Evolutionary conservation across 2,797 vertebrate genomes (phyloP).

Genomic region (Pangasius djambal): DNA sequence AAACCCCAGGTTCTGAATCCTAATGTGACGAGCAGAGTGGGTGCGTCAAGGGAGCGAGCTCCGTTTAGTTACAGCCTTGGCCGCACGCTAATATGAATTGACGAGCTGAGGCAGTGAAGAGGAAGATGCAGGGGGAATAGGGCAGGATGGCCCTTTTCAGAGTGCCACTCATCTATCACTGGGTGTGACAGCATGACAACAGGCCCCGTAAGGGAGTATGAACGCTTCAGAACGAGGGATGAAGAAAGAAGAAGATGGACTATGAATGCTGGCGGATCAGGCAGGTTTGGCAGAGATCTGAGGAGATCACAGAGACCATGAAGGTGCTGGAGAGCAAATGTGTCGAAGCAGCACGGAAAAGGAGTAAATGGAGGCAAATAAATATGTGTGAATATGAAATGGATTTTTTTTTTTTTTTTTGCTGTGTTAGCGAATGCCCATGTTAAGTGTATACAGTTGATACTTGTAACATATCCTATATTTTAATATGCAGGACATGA

Average conservation of each 20-base stretch:
- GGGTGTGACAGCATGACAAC: conserved; percentile 49
- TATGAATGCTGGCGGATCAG: conserved; percentile 2
- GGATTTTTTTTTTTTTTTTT: background rate
- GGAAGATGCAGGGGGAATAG: conserved; percentile 36
- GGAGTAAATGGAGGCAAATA: background rate
- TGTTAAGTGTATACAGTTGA: no score
- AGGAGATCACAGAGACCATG: background rate
- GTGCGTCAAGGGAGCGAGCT: conserved; percentile 30
- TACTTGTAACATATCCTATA: background rate
- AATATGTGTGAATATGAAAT: background rate
- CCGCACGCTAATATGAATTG: conserved; percentile 43
- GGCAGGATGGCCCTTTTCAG: conserved; percentile 45
- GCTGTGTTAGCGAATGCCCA: background rate
- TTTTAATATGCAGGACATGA: conserved; percentile 10
- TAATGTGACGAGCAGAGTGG: conserved; percentile 36
- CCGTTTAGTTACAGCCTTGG: conserved; percentile 37
- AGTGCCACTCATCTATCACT: conserved; percentile 52
- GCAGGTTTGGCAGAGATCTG: background rate
- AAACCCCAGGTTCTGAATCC: conserved; percentile 26
- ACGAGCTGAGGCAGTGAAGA: conserved; percentile 33
- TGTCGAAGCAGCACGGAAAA: background rate
- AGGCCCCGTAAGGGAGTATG: conserved; percentile 38
- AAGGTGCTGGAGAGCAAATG: background rate
- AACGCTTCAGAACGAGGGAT: conserved; percentile 37
- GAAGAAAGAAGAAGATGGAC: conserved; percentile 37